Evolutionary conservation across 2,113 vertebrate species (phyloP).

Genomic region (Uria aalge): DNA sequence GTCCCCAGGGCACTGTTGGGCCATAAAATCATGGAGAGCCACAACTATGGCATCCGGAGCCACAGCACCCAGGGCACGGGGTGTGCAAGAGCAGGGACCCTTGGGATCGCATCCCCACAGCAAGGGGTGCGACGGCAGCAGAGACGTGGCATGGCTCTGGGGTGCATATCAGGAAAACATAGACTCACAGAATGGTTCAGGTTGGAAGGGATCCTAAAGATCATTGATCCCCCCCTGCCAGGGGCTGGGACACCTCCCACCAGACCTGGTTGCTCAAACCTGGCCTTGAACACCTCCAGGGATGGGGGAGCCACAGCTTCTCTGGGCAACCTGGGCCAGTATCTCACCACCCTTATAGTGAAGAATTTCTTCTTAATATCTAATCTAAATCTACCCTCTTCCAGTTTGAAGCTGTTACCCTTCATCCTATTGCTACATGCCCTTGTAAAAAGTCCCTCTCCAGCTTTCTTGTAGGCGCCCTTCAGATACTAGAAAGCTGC

Average conservation of each 20-base stretch:
- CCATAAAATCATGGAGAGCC: background rate
- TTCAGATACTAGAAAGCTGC: background rate
- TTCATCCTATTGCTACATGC: background rate
- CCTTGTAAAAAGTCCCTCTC: background rate
- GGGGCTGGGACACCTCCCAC: background rate
- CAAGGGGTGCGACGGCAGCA: background rate
- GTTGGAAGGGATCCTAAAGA: background rate
- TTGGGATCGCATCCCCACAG: background rate
- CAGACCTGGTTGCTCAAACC: background rate
- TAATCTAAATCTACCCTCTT: background rate
- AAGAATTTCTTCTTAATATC: background rate
- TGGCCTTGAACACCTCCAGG: background rate
- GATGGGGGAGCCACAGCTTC: background rate
- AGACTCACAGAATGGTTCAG: background rate
- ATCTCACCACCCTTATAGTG: background rate
- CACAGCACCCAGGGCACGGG: background rate
- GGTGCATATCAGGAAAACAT: background rate
- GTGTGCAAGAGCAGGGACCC: background rate
- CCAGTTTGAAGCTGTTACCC: background rate
- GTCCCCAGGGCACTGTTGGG: background rate
- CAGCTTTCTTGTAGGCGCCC: background rate
- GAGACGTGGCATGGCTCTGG: rapidly evolving
- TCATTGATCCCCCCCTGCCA: background rate
- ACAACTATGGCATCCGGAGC: background rate
- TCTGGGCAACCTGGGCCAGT: background rate